Evolutionary conservation across 2,797 vertebrate species (phyloP).

Genomic region (Hafferia zeledoni): DNA sequence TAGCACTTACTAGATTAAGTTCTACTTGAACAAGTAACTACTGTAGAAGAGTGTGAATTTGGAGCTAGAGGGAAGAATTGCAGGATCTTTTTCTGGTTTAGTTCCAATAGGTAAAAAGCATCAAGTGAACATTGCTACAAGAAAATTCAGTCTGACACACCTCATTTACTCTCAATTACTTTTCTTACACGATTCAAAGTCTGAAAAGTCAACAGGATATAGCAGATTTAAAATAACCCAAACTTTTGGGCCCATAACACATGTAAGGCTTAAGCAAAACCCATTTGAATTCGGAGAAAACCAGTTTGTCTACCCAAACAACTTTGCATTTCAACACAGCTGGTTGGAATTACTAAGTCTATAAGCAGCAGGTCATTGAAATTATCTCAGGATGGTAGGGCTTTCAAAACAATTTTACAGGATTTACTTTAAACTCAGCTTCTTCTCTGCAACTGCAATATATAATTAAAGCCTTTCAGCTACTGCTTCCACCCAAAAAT

Average conservation of each 20-base stretch:
- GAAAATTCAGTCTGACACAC: neutral
- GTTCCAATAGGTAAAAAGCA: neutral
- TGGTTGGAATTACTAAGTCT: neutral
- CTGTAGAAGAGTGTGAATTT: neutral
- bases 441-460: neutral
- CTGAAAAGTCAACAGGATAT: neutral
- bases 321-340: neutral
- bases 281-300: neutral
- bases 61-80: neutral
- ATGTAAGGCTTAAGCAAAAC: neutral
- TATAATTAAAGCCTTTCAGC: neutral
- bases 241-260: neutral
- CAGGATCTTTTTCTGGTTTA: neutral
- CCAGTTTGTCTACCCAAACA: neutral
- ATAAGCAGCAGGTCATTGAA: neutral
- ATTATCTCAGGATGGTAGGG: neutral
- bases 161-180: neutral
- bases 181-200: neutral
- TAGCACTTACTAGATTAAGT: neutral
- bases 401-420: neutral
- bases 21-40: neutral
- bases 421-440: neutral
- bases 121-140: neutral
- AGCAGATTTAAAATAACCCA: neutral
- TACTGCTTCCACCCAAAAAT: neutral